A percentile compares a stretch with the other conserved stretches of the same genome.
Evolutionary conservation across 2,113 vertebrate genomes (phyloP).

Genomic region (Coracopsis vasa): DNA sequence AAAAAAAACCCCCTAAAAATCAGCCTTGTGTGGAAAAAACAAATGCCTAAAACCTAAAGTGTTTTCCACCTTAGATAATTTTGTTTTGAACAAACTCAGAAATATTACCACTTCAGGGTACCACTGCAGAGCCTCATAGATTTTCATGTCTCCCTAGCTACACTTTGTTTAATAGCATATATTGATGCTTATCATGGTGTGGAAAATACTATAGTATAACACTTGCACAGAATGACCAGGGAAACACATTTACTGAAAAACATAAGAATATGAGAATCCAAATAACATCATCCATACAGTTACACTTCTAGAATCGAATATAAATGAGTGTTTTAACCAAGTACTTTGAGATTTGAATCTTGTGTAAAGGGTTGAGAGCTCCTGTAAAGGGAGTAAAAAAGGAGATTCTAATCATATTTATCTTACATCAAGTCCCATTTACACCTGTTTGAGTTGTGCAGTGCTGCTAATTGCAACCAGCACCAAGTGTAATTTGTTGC

Average conservation of each 20-base stretch:
- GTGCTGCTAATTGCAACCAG: neutral
- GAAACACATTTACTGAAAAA: neutral
- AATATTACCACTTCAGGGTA: neutral
- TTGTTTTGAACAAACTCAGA: neutral
- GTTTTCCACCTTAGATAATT: neutral
- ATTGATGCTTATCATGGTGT: neutral
- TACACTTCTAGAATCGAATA: neutral
- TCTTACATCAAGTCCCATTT: neutral
- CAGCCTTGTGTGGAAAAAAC: neutral
- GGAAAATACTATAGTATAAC: neutral
- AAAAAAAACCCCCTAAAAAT: neutral
- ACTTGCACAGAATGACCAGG: neutral
- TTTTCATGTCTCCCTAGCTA: neutral
- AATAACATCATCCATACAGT: neutral
- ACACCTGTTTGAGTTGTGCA: neutral
- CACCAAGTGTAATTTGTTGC: neutral
- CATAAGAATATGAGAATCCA: neutral
- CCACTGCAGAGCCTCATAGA: neutral
- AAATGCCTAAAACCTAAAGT: neutral
- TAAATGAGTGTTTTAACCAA: neutral
- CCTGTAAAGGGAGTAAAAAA: neutral
- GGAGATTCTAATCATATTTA: neutral
- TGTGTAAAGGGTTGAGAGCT: neutral
- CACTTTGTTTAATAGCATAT: neutral
- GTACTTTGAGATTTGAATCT: neutral